Base-by-base conservation (phyloP, 2,888 invertebrate species). In the Cremastinae sp. region DNA sequence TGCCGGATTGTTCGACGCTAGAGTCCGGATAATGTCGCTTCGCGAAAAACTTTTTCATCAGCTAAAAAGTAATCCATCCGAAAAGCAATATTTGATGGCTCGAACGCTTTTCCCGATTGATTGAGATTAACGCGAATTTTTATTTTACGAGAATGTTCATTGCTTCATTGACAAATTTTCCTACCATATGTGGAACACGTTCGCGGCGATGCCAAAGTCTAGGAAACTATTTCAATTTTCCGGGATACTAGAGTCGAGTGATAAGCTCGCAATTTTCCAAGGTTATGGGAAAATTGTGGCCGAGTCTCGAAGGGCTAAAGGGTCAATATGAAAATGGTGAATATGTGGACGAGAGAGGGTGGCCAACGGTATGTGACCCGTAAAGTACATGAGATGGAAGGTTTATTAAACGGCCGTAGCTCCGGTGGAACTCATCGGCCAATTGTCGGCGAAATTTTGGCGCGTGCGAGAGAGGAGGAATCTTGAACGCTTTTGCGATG, bases 271-370 rank as follows among this genome's bases (percentile, higher is more conserved):
- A 41, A 51, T 41, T 69, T 28, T 22, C 51, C 10, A 18, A 8
- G n/a, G 28, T 58, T 16, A 51, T 49, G 28, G 22, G 20, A 39
- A 58, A 51, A 41, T 51, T 28, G 22, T 12, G 51, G 49, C 22
- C 20, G n/a, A 65, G 37, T 35, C 5, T 28, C 28, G 28, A 5
- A 2, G 28, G 12, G 28, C 68, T 72, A 58, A 62, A 72, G 53
- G 28, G 56, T 41, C 28, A 59, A 73, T 76, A 73, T 76, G 72
- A 59, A 69, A 76, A 76, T 76, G 64, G 72, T 10, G 51, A 75
- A 72, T 14, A 51, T 20, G 2, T 43, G 66, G 56, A 68, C 72
- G 58, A 58, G 16, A 64, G 53, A 53, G 45, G 39, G 51, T 5
- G 39, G 7, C 10, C 43, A 10, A 12, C 16, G 53, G 61, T 64